Percentiles rank a stretch among this genome's conserved stretches.
Evolutionary conservation across 2,113 vertebrate species (phyloP).

Genomic region (Fukomys damarensis): DNA sequence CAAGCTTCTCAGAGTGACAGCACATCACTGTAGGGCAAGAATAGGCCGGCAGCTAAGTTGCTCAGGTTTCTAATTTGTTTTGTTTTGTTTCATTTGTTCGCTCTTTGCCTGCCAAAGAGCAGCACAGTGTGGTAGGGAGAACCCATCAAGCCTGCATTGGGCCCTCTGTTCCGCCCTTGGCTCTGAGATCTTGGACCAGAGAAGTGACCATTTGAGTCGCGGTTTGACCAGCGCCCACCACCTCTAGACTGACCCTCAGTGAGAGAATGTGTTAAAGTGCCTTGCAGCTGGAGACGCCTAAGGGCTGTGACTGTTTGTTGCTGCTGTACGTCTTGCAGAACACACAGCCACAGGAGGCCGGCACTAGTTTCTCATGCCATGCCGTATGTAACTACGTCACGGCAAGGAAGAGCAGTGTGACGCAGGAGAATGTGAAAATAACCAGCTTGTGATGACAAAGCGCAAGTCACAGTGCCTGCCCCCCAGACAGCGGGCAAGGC

Average conservation of each 20-base stretch:
- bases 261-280: background rate
- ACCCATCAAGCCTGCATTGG: background rate
- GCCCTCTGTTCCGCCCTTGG: background rate
- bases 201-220: background rate
- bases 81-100: background rate
- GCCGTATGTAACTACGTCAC: background rate
- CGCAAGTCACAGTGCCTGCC: background rate
- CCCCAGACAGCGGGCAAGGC: background rate
- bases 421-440: background rate
- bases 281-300: background rate
- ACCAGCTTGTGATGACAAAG: background rate
- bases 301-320: background rate
- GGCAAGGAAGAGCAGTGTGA: background rate
- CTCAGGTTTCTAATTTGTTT: background rate
- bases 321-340: background rate
- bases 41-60: too few relatives aligned
- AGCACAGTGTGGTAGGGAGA: background rate
- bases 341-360: background rate
- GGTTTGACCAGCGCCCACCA: background rate
- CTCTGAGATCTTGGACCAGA: background rate
- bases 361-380: background rate
- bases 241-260: background rate
- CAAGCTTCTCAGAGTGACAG: background rate
- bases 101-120: background rate
- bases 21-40: background rate